These are phyloP conservation scores for Amia ocellicauda DNA, from an alignment of 2,113 vertebrate genomes.

Conservation along the genomic window DNA sequence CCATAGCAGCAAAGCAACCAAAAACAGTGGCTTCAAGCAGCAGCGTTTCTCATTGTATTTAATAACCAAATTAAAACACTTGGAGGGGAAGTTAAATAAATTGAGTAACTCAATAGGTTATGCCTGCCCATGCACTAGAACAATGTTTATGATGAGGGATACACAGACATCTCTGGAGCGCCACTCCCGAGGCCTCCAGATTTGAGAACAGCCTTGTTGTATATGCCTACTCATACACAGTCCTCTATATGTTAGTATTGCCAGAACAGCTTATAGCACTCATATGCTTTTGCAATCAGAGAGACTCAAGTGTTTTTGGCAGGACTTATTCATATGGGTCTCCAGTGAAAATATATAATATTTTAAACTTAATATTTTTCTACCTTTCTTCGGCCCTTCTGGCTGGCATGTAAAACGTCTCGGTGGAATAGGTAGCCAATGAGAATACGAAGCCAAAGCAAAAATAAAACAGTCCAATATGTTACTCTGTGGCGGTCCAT, in stretches of 20 bases:
- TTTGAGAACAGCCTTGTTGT: no score
- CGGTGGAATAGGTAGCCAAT: slow-evolving; percentile 3
- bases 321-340: neutral
- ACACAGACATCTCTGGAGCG: no score
- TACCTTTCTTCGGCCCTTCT: neutral
- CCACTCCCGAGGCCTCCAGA: no score
- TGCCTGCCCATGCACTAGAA: no score
- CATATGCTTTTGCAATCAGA: neutral
- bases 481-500: neutral
- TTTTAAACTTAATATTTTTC: neutral
- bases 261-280: neutral
- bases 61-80: no score
- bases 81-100: no score
- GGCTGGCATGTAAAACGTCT: neutral
- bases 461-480: neutral
- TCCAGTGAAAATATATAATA: neutral
- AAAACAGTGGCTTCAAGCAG: no score
- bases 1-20: no score
- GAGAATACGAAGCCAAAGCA: neutral
- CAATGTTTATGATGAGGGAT: no score
- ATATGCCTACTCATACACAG: no score
- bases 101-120: no score
- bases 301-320: neutral
- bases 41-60: no score
- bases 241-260: neutral